Conservation (phyloP, 2,113 vertebrate species). For the Nycticryphes semicollaris region DNA sequence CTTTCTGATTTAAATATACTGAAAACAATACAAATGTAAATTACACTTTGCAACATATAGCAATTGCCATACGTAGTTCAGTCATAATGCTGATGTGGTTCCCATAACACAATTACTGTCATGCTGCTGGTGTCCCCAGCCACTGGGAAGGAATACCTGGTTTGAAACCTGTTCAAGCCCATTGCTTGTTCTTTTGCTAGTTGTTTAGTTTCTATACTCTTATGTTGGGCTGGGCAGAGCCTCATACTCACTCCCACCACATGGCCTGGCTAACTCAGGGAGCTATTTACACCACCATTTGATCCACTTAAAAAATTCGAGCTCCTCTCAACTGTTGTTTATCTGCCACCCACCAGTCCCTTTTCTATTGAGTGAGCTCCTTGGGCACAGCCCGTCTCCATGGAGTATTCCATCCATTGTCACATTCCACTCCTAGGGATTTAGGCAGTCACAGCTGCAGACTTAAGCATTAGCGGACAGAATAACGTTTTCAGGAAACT, state of each 20-base stretch:
- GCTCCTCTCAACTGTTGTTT: background rate
- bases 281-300: background rate
- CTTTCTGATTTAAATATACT: background rate
- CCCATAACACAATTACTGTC: background rate
- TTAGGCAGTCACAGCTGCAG: background rate
- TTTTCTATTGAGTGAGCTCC: background rate
- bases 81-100: background rate
- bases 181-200: background rate
- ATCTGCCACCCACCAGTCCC: background rate
- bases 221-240: background rate
- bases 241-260: background rate
- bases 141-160: background rate
- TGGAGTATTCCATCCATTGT: rapidly evolving
- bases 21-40: background rate
- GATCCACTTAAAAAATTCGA: background rate
- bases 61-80: background rate
- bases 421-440: background rate
- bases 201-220: background rate
- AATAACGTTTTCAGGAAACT: background rate
- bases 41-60: background rate
- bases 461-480: background rate
- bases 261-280: background rate
- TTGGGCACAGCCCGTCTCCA: background rate
- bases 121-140: background rate
- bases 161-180: background rate